Base-by-base conservation (phyloP, 2,113 vertebrate species). In the Crotalus horridus region DNA sequence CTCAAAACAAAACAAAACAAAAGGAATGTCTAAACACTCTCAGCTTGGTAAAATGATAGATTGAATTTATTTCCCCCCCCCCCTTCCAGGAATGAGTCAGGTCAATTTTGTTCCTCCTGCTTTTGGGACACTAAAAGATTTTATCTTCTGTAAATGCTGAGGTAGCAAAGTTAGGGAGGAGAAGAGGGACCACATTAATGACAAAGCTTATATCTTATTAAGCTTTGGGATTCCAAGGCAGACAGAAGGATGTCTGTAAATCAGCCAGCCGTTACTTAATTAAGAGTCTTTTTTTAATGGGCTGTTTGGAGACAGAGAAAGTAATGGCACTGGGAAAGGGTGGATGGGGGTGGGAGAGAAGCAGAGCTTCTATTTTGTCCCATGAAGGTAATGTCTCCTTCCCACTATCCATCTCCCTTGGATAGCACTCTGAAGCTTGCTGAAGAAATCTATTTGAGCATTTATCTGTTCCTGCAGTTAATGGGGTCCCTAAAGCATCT, bases 221-320 rank as follows among this genome's bases (percentile, higher is more conserved):
- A 43, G 74, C 23, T 46, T 86, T 59, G 90, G 90, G 21, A 59
- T 46, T 43, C 48, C 43, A 1, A 87, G 91, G 55, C 24, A 87
- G 91, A 87, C 1, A 21, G 55, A 51, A 51, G 85, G 55, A 59
- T 61, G 58, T 59, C 91, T 46, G 87, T 91, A n/a, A 58, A 91
- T 87, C 91, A 91, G n/a, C 24, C 15, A 48, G 56, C 91, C 26
- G 26, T 51, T 48, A 12, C 85, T 91, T 87, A 87, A 91, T 91
- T 91, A 91, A 91, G 91, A 56, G 26, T 43, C 43, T 29, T 48
- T 91, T 91, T 51, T 85, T 91, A 87, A 91, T 91, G 85, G 85
- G 8, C 17, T 10, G 43, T 43, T n/a, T 8, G 15, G 91, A 91
- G 91, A 87, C 26, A 51, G 43, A 23, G 55, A 21, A 86, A 58